Evolutionary conservation across 2,113 vertebrate genomes (phyloP).

Genomic region (Scatophagus argus): DNA sequence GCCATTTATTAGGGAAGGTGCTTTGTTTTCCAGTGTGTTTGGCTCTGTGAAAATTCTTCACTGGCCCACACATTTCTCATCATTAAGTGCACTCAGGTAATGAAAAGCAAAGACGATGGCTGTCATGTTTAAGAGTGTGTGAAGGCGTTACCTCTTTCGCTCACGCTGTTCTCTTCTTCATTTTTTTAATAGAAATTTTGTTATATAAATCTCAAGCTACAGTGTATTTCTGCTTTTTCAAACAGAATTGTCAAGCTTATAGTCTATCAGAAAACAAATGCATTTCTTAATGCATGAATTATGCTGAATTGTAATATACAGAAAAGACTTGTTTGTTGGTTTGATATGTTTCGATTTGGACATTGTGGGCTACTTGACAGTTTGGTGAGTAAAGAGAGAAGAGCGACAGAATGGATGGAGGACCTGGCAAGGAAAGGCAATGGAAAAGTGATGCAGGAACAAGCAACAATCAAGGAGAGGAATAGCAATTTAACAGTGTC

Average conservation of each 20-base stretch:
- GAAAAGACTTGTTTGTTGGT: neutral
- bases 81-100: conserved; percentile 5
- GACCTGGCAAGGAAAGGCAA: neutral
- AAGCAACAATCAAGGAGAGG: neutral
- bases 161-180: too few relatives aligned
- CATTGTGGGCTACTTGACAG: neutral
- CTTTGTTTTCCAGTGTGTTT: neutral
- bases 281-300: neutral
- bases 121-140: too few relatives aligned
- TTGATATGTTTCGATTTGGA: neutral
- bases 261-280: neutral
- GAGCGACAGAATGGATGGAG: neutral
- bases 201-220: too few relatives aligned
- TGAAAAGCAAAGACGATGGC: neutral
- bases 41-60: neutral
- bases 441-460: neutral
- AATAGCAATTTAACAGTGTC: neutral
- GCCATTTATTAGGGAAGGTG: neutral
- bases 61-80: neutral
- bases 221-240: too few relatives aligned
- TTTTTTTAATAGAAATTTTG: too few relatives aligned
- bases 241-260: neutral
- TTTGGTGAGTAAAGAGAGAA: neutral
- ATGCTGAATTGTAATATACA: too few relatives aligned
- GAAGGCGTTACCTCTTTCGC: too few relatives aligned